Evolutionary conservation across 2,797 vertebrate species (phyloP).

Genomic region (Toxotes lorentzi): DNA sequence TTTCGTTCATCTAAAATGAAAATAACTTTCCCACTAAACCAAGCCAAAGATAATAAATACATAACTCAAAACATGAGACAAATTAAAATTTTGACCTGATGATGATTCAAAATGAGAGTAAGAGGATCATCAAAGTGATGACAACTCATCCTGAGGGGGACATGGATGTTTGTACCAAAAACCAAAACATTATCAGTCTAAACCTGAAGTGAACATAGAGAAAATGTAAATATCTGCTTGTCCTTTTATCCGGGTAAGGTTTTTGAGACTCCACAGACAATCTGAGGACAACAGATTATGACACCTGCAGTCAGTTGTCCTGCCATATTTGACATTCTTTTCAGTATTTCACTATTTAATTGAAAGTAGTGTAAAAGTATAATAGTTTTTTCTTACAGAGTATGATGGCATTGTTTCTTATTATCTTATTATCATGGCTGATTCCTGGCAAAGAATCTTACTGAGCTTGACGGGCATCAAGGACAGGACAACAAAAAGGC

Average conservation of each 20-base stretch:
- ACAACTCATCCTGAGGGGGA: not conserved
- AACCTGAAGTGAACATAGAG: not conserved
- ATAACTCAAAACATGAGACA: not conserved
- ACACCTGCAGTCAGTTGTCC: not conserved
- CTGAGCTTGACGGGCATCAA: slow-evolving; percentile 6
- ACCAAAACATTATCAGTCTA: not conserved
- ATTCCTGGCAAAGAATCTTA: slow-evolving; percentile 27
- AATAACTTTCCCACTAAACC: not conserved
- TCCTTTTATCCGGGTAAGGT: not conserved
- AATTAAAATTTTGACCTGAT: not conserved
- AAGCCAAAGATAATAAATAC: not conserved
- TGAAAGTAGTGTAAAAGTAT: slow-evolving; percentile 1
- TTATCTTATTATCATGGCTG: slow-evolving; percentile 14
- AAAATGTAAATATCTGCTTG: not conserved
- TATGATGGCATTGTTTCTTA: not conserved
- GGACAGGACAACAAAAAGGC: slow-evolving; percentile 35
- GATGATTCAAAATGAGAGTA: not conserved
- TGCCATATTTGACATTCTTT: not conserved
- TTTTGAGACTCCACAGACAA: not conserved
- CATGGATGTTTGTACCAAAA: not conserved
- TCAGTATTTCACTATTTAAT: slow-evolving; percentile 8
- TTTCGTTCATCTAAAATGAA: slow-evolving; percentile 8
- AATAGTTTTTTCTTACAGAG: not conserved
- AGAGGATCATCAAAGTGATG: not conserved
- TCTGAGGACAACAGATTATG: not conserved